Evolutionary conservation across 1,140 invertebrate species (phyloP).

Genomic region (Caenorhabditis briggsae): DNA sequence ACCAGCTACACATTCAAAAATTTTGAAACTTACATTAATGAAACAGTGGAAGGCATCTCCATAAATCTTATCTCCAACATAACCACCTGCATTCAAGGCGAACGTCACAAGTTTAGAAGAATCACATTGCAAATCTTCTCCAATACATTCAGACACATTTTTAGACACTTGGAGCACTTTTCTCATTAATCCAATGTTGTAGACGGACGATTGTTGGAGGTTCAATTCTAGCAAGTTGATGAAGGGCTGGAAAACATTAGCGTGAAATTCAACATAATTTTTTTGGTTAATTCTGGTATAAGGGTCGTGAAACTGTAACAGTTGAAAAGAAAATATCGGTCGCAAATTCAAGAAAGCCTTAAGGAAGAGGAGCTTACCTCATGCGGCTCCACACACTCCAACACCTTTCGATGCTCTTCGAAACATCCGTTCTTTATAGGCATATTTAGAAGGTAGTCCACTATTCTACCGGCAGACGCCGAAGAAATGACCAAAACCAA

Average conservation of each 20-base stretch:
- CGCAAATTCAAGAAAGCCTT: too few species aligned
- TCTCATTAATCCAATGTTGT: constrained; percentile 30
- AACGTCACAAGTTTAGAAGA: neutral
- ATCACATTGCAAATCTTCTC: neutral
- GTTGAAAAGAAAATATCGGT: too few species aligned
- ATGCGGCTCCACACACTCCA: too few species aligned
- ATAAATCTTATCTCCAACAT: neutral
- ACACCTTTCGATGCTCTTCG: too few species aligned
- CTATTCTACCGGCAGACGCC: too few species aligned
- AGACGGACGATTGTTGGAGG: neutral
- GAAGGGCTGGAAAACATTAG: neutral
- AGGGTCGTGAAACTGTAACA: too few species aligned
- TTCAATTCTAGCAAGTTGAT: neutral
- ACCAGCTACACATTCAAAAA: neutral
- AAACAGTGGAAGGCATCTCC: constrained; percentile 30
- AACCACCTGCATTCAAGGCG: neutral
- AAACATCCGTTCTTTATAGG: too few species aligned
- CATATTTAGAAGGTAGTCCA: too few species aligned
- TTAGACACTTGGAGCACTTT: neutral
- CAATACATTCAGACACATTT: neutral
- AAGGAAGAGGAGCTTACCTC: too few species aligned
- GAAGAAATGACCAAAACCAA: too few species aligned
- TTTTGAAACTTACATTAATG: neutral
- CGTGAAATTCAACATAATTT: too few species aligned
- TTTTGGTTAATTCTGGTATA: too few species aligned